Percentiles rank a stretch among this genome's conserved stretches.
phyloP scores from a whole-genome alignment of 1,140 invertebrate genomes.

The Drosophila persimilis region DNA sequence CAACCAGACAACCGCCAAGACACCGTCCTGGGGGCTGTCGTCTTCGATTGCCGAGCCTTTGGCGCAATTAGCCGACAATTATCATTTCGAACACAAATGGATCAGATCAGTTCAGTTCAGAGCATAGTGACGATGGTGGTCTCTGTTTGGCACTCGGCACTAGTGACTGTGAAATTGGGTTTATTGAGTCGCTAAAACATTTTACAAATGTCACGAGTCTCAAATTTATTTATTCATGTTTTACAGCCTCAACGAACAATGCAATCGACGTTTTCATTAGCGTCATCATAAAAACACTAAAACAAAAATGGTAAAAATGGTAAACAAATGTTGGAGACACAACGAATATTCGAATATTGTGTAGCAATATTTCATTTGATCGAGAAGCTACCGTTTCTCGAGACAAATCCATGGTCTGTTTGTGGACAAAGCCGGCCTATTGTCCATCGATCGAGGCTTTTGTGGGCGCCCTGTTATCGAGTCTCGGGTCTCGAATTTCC shows the following conservation, averaged over 20 bases:
- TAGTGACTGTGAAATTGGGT: slow-evolving; percentile 70
- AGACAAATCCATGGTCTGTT: slow-evolving; percentile 61
- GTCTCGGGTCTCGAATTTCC: slow-evolving; percentile 38
- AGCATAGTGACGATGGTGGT: slow-evolving; percentile 16
- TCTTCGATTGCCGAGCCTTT: slow-evolving; percentile 28
- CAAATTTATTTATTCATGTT: slow-evolving; percentile 76
- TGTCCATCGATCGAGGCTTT: slow-evolving; percentile 23
- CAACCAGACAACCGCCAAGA: slow-evolving; percentile 8
- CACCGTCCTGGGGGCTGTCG: slow-evolving; percentile 46
- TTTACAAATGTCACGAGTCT: slow-evolving; percentile 79
- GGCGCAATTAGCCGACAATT: slow-evolving; percentile 67
- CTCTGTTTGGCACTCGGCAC: slow-evolving; percentile 8
- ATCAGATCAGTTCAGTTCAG: neutral
- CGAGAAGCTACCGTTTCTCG: slow-evolving; percentile 68
- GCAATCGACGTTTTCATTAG: slow-evolving; percentile 67
- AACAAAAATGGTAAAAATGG: slow-evolving; percentile 1
- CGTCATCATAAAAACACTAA: slow-evolving; percentile 53
- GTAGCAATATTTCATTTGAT: slow-evolving; percentile 79
- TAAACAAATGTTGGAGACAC: slow-evolving; percentile 6
- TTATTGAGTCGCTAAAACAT: slow-evolving; percentile 75
- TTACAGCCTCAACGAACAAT: slow-evolving; percentile 63
- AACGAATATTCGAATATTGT: slow-evolving; percentile 55
- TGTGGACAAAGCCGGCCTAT: slow-evolving; percentile 56
- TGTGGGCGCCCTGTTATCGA: neutral
- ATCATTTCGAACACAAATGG: slow-evolving; percentile 49